These are phyloP conservation scores for Peucedramus taeniatus DNA, from an alignment of 2,113 vertebrate species.

Conservation along the genomic window DNA sequence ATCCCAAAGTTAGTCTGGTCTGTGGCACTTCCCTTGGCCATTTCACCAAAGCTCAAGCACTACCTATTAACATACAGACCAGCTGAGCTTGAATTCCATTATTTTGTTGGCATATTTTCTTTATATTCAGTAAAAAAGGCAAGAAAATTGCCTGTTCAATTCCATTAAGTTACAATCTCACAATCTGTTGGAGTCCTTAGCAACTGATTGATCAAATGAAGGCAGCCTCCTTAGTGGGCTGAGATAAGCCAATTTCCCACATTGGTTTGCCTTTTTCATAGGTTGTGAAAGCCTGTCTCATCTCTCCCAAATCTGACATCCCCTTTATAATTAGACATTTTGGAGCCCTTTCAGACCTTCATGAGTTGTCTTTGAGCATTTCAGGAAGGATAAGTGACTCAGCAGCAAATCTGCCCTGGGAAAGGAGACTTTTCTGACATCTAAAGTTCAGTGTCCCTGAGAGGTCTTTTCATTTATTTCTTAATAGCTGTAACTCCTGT, in stretches of 20 bases:
- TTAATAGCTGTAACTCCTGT: not conserved
- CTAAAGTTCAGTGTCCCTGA: not conserved
- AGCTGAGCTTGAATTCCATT: not conserved
- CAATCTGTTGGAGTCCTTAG: slow-evolving; percentile 10
- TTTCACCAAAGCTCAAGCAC: not conserved
- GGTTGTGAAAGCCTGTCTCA: slow-evolving; percentile 4
- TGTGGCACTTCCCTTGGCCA: not conserved
- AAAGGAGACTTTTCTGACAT: not conserved
- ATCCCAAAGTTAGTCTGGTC: not conserved
- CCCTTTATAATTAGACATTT: slow-evolving; percentile 14
- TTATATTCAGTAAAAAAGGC: slow-evolving; percentile 4
- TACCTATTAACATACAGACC: not conserved
- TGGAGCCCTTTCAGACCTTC: slow-evolving; percentile 11
- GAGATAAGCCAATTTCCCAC: slow-evolving; percentile 21
- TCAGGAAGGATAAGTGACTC: not conserved
- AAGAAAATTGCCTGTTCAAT: slow-evolving; percentile 17
- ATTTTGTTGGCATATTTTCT: slow-evolving; percentile 13
- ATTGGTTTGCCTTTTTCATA: not conserved
- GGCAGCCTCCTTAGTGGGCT: not conserved
- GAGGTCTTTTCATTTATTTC: slow-evolving; percentile 2
- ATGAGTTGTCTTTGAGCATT: not conserved
- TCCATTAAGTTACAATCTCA: slow-evolving; percentile 41
- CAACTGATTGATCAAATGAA: slow-evolving; percentile 21
- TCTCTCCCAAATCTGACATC: slow-evolving; percentile 30
- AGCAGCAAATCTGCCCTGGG: not conserved